Evolutionary conservation across 1,140 invertebrate species (phyloP).

Genomic region (Drosophila gunungcola): DNA sequence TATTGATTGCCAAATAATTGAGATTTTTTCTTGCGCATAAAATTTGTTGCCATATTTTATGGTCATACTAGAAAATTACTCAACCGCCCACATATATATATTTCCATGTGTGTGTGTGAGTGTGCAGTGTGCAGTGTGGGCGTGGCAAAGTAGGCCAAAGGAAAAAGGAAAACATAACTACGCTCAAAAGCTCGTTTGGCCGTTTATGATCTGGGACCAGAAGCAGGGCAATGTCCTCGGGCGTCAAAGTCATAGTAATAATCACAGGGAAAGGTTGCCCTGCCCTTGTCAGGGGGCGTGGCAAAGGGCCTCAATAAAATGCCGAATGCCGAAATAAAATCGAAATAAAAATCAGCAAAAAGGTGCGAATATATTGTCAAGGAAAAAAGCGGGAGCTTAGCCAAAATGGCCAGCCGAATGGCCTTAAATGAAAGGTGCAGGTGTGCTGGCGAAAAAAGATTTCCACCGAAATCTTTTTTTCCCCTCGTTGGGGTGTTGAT

Average conservation of each 20-base stretch:
- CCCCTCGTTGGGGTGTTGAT: constrained; percentile 44
- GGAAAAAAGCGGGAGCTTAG: constrained; percentile 24
- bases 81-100: constrained; percentile 18
- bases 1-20: constrained; percentile 82
- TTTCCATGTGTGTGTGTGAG: constrained; percentile 7
- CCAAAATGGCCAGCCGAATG: constrained; percentile 45
- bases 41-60: constrained; percentile 68
- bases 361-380: constrained; percentile 76
- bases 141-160: constrained; percentile 22
- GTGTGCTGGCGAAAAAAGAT: constrained; percentile 45
- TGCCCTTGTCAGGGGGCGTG: constrained; percentile 39
- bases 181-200: constrained; percentile 65
- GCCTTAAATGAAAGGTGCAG: constrained; percentile 49
- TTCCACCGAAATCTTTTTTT: constrained; percentile 46
- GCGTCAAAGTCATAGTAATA: constrained; percentile 75
- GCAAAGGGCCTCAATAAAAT: constrained; percentile 73
- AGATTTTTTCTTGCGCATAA: constrained; percentile 67
- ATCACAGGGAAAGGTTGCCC: constrained; percentile 68
- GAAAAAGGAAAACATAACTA: constrained; percentile 48
- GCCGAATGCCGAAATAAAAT: constrained; percentile 64
- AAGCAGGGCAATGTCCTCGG: constrained; percentile 32
- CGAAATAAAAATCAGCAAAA: constrained; percentile 80
- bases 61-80: constrained; percentile 43
- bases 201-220: constrained; percentile 62
- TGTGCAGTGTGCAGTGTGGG: constrained; percentile 11